Conservation (phyloP, 1,140 invertebrate species). For the Drosophila murphyi region DNA sequence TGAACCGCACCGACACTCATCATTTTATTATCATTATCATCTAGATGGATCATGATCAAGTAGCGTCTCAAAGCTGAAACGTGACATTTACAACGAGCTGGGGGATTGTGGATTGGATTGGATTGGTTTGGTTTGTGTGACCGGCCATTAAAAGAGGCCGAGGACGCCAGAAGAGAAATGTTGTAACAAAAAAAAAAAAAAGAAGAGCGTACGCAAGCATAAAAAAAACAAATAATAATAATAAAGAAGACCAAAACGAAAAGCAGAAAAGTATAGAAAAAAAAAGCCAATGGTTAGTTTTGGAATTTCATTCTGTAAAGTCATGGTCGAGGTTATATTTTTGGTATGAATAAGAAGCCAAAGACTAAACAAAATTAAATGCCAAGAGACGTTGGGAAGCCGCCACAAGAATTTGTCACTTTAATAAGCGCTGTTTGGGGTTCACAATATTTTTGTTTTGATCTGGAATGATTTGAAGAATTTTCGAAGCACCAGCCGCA, state of each 20-base stretch:
- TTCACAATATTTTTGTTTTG: slow-evolving; percentile 36
- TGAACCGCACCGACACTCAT: slow-evolving; percentile 38
- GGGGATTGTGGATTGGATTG: slow-evolving; percentile 49
- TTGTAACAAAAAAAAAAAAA: slow-evolving; percentile 43
- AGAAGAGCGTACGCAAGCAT: slow-evolving; percentile 64
- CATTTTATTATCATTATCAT: slow-evolving; percentile 5
- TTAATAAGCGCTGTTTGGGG: slow-evolving; percentile 71
- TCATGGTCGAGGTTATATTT: slow-evolving; percentile 53
- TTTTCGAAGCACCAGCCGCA: slow-evolving; percentile 3
- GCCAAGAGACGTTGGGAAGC: slow-evolving; percentile 23
- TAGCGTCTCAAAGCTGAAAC: slow-evolving; percentile 53
- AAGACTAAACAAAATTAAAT: slow-evolving; percentile 9
- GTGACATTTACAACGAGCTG: slow-evolving; percentile 71
- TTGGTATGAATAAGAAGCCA: background rate
- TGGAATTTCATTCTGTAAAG: slow-evolving; percentile 59
- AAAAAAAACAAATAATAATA: slow-evolving; percentile 39
- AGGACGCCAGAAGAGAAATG: slow-evolving; percentile 41
- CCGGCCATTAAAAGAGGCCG: slow-evolving; percentile 54
- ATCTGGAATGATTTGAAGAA: slow-evolving; percentile 49
- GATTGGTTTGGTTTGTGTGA: background rate
- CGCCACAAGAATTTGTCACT: slow-evolving; percentile 69
- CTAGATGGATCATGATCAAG: slow-evolving; percentile 44
- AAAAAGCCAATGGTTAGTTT: slow-evolving; percentile 22
- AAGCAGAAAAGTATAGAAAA: slow-evolving; percentile 1
- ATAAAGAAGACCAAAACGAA: slow-evolving; percentile 7